These are phyloP conservation scores for Noturus placidus DNA, from an alignment of 2,113 vertebrate genomes.

Conservation along the genomic window DNA sequence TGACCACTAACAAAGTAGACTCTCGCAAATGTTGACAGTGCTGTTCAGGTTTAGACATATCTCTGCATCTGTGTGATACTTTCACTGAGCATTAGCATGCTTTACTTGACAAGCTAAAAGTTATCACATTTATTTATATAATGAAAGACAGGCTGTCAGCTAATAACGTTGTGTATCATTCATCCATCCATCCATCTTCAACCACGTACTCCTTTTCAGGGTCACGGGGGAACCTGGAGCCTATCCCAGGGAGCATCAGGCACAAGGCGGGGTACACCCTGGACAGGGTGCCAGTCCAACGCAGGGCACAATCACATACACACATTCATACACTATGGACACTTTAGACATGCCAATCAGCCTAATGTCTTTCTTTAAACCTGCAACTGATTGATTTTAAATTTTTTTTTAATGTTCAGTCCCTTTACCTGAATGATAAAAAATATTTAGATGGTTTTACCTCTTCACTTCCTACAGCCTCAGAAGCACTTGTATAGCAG, in stretches of 20 bases:
- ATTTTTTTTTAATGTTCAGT: not conserved
- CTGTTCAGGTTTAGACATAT: not conserved
- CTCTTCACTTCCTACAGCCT: not conserved
- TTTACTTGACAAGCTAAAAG: not conserved
- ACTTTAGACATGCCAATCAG: too few species aligned
- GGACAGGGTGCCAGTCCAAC: too few species aligned
- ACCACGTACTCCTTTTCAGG: too few species aligned
- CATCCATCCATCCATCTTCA: too few species aligned
- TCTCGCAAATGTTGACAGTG: conserved; percentile 37
- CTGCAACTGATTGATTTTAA: not conserved
- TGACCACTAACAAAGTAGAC: not conserved
- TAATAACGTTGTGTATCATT: not conserved
- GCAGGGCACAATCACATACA: too few species aligned
- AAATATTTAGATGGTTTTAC: not conserved
- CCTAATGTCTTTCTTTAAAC: not conserved
- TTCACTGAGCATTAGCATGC: not conserved
- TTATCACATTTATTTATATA: not conserved
- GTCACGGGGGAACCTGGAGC: too few species aligned
- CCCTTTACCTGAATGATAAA: not conserved
- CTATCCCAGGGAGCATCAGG: too few species aligned
- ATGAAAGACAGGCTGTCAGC: not conserved
- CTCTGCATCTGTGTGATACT: not conserved
- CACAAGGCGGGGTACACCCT: too few species aligned
- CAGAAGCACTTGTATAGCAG: not conserved
- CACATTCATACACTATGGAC: too few species aligned